phyloP scores from a whole-genome alignment of 2,888 invertebrate genomes.

The Mythimna lalbum region DNA sequence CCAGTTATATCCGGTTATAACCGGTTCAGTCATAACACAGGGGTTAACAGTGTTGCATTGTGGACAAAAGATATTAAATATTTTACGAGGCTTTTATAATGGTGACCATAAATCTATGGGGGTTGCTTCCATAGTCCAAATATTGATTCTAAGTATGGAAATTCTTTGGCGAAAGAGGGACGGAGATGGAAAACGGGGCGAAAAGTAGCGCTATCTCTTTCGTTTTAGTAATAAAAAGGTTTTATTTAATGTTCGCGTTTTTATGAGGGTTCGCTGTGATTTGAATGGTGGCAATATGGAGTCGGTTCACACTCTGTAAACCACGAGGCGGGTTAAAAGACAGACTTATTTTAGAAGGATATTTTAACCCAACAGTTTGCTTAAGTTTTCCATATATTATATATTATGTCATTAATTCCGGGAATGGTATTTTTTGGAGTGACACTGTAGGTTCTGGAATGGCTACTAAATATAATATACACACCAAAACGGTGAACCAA shows the following conservation, averaged over 20 bases:
- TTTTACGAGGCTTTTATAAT: conserved; percentile 54
- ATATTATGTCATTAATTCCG: too few species aligned
- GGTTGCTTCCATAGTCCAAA: conserved; percentile 31
- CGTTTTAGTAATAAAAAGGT: conserved; percentile 42
- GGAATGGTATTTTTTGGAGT: too few species aligned
- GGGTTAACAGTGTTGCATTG: conserved; percentile 41
- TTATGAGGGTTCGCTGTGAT: conserved; percentile 51
- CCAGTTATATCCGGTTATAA: conserved; percentile 34
- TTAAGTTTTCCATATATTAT: too few species aligned
- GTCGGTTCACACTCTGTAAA: conserved; percentile 27
- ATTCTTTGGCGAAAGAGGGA: conserved; percentile 15
- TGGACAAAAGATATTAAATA: conserved; percentile 55
- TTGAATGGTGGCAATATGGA: conserved; percentile 51
- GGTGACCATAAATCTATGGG: conserved; percentile 49
- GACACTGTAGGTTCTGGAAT: too few species aligned
- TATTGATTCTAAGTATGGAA: conserved; percentile 59
- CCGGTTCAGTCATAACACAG: conserved; percentile 38
- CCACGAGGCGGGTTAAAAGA: conserved; percentile 10
- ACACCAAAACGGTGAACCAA: too few species aligned
- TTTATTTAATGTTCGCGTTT: conserved; percentile 45
- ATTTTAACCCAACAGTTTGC: too few species aligned
- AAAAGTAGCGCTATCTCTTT: conserved; percentile 18
- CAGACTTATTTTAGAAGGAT: too few species aligned
- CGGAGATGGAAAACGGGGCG: neutral
- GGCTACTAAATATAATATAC: too few species aligned